Evolutionary conservation across 2,888 invertebrate genomes (phyloP), one percentile per base, ranked within the genome.

Genomic region (Baronia brevicornis): DNA sequence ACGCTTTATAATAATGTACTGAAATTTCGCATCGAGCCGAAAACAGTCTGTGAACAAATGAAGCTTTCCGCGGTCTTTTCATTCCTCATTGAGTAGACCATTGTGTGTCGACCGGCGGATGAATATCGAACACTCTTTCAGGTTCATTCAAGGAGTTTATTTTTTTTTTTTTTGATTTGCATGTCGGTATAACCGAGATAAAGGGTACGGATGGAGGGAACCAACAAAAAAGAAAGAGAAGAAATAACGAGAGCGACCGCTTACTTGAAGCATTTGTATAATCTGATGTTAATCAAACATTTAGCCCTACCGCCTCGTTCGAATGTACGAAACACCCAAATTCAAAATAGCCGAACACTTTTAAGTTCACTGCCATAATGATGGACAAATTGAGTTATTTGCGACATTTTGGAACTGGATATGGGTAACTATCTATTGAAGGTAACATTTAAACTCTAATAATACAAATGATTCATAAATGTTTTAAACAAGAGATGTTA

Each of bases 221-320:
- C 59, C 66, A 68, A 63, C 63, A 74, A 78, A n/a, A 75, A 79
- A 72, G 60, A 70, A 65, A 55, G 60, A 71, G 66, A 70, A 54
- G 70, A 72, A 73, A 77, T 69, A 71, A 75, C 60, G 64, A 75
- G 77, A 74, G 77, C 78, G 74, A 69, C 72, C 73, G 78, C 75
- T 74, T 69, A 65, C 62, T 70, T 70, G 73, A 54, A 59, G 69
- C 69, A 82, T 84, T 84, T 80, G 79, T 80, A 84, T 84, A 84
- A 79, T 80, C 82, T 77, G 84, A 84, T 84, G 78, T 70, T 80
- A 82, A 80, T 82, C 84, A 80, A 77, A 78, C 68, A 67, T 61
- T 59, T 64, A 55, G 58, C 64, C 58, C 59, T 60, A 58, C 64
- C 60, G 55, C 52, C 44, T 47, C 44, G 46, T 38, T 43, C n/a